Percentiles rank a stretch among this genome's conserved stretches.
These are phyloP conservation scores for Leiothrix lutea DNA, from an alignment of 2,113 vertebrate genomes.

Conservation along the genomic window DNA sequence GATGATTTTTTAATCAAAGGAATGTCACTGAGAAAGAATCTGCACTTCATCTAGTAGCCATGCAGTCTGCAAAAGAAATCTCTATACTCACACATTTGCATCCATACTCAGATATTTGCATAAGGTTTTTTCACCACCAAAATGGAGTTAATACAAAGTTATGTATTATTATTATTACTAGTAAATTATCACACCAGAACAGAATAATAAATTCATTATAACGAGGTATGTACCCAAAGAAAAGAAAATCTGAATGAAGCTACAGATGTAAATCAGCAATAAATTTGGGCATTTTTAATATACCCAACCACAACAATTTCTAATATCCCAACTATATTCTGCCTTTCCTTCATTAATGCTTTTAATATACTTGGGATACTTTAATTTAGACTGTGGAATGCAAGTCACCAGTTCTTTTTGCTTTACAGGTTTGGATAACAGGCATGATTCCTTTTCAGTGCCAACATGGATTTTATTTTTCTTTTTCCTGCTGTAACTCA, in stretches of 20 bases:
- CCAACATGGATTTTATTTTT: neutral
- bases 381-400: neutral
- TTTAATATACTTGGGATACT: neutral
- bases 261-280: neutral
- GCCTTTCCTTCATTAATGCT: neutral
- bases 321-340: neutral
- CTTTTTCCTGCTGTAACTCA: neutral
- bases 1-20: conserved; percentile 46
- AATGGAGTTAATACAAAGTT: neutral
- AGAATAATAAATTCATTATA: neutral
- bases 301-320: neutral
- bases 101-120: neutral
- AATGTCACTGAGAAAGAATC: conserved; percentile 20
- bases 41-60: neutral
- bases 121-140: neutral
- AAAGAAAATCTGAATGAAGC: neutral
- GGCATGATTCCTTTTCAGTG: neutral
- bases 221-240: neutral
- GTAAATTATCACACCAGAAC: neutral
- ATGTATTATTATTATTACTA: neutral
- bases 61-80: neutral
- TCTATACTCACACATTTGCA: neutral
- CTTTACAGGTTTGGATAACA: neutral
- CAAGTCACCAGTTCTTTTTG: neutral
- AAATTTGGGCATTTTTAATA: neutral